Base-by-base conservation (phyloP, 2,888 invertebrate genomes). In the Pyrochroa serraticornis region DNA sequence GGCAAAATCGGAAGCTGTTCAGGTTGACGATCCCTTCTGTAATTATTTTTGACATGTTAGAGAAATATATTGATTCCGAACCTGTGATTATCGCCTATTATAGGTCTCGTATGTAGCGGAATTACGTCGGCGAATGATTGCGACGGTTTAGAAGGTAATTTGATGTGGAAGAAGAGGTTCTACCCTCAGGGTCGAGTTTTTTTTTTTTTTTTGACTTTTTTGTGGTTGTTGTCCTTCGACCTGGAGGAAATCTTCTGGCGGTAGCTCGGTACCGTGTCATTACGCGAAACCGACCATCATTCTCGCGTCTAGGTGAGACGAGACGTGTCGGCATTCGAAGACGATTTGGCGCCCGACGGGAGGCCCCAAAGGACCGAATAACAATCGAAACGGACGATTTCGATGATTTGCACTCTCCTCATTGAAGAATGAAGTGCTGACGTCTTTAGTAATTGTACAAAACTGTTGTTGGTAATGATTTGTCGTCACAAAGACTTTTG, bases 31-130 rank as follows among this genome's bases (percentile, higher is more conserved):
- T 69, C 72, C 57, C 50, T 49, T 59, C 68, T 66, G 66, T 71
- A 69, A 73, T 73, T 72, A 71, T 70, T 65, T 69, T 69, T 72
- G 73, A 73, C 73, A 71, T 71, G 68, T 71, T 57, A 53, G 73
- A 38, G 51, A 73, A 71, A 73, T 72, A 73, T 73, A 73, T 73
- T 68, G 73, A 68, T 68, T 69, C 66, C 52, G 57, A 66, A 70
- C 61, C 68, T 64, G 66, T 72, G 65, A 72, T 73, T 73, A 73
- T 66, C 66, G 71, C 67, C 68, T 70, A 73, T 72, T 72, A 71
- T 64, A 65, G 60, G 68, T 69, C 54, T 67, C 68, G 66, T 71
- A 71, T 70, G 71, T 68, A 67, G 22, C 67, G 65, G 70, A 71
- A 72, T 72, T 72, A 72, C 61, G 41, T 22, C 48, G 39, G 7